A percentile compares a stretch with the other conserved stretches of the same genome.
phyloP scores from a whole-genome alignment of 2,797 vertebrate genomes.

The Danio albolineatus region DNA sequence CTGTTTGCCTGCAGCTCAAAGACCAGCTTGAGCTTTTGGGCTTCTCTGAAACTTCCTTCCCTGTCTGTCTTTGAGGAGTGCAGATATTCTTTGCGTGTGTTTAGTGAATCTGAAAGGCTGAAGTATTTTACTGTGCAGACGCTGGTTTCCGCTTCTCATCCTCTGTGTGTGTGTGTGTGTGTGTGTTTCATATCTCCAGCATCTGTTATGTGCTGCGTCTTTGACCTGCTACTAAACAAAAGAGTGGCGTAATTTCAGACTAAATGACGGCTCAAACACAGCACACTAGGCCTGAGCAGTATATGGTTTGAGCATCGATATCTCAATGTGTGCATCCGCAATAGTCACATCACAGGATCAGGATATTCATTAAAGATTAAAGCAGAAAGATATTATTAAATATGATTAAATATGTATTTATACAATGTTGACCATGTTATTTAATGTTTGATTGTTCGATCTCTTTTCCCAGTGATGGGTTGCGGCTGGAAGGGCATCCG shows the following conservation, averaged over 20 bases:
- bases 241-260: slow-evolving; percentile 4
- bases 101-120: neutral
- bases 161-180: slow-evolving; percentile 15
- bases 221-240: slow-evolving; percentile 4
- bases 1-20: slow-evolving; percentile 48
- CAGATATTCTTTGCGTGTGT: neutral
- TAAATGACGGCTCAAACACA: too few species aligned
- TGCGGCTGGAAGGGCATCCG: too few species aligned
- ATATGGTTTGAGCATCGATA: too few species aligned
- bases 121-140: neutral
- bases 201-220: neutral
- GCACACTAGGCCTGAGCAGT: too few species aligned
- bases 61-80: slow-evolving; percentile 7
- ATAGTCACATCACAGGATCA: too few species aligned
- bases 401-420: too few species aligned
- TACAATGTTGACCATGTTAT: too few species aligned
- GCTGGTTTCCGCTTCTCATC: slow-evolving; percentile 4
- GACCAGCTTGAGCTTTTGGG: slow-evolving; percentile 22
- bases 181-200: neutral
- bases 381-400: too few species aligned
- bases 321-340: too few species aligned
- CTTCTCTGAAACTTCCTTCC: slow-evolving; percentile 27
- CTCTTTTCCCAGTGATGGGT: too few species aligned
- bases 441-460: too few species aligned
- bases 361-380: too few species aligned